These are phyloP conservation scores for Cydia fagiglandana DNA, from an alignment of 1,140 invertebrate genomes.

Conservation along the genomic window DNA sequence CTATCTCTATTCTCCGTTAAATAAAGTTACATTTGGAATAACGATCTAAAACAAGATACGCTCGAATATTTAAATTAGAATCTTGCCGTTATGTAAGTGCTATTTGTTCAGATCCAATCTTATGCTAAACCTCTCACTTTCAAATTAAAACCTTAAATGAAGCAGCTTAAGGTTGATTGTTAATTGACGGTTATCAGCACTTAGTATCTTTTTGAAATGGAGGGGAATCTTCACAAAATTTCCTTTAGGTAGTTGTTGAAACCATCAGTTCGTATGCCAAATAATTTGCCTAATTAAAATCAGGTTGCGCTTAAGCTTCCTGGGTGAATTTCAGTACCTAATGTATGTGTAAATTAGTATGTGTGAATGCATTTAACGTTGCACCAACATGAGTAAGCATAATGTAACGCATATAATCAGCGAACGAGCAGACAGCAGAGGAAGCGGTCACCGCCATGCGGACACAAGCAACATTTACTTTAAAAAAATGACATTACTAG, in stretches of 20 bases:
- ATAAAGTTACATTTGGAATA: background rate
- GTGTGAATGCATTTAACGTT: no score
- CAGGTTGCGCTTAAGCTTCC: background rate
- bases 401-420: no score
- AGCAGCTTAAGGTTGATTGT: background rate
- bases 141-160: background rate
- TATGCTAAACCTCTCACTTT: background rate
- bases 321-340: background rate
- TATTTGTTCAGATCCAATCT: background rate
- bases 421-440: no score
- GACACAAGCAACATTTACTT: no score
- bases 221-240: background rate
- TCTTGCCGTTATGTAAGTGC: background rate
- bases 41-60: background rate
- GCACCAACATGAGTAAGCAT: no score
- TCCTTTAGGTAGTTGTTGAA: slow-evolving; percentile 11
- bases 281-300: slow-evolving; percentile 3
- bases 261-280: background rate
- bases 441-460: no score
- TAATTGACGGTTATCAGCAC: background rate
- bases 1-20: background rate
- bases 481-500: no score
- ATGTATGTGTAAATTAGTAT: no score
- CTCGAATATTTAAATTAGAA: background rate
- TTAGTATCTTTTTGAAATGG: background rate